Evolutionary conservation across 1,140 invertebrate genomes (phyloP).

Genomic region (Caenorhabditis brenneri): DNA sequence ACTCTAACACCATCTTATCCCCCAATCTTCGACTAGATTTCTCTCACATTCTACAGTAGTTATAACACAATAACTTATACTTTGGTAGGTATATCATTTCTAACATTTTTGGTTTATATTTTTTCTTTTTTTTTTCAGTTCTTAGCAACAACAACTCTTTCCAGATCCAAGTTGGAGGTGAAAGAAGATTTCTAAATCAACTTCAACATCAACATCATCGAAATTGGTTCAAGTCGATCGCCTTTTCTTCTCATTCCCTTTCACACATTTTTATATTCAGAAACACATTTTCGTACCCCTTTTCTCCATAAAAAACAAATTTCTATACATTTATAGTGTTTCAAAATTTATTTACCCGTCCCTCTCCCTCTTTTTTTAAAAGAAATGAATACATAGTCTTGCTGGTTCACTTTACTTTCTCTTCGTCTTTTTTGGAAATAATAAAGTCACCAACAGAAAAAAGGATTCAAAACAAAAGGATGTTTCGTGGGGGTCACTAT

Average conservation of each 20-base stretch:
- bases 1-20: not conserved
- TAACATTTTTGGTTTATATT: not conserved
- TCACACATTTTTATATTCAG: not conserved
- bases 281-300: not conserved
- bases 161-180: constrained; percentile 24
- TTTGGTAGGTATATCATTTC: not conserved
- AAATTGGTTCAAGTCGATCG: constrained; percentile 31
- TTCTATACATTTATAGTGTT: constrained; percentile 15
- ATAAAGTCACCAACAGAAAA: constrained; percentile 18
- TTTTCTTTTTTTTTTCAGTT: not conserved
- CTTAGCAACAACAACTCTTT: not conserved
- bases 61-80: not conserved
- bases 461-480: not conserved
- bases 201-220: constrained; percentile 19
- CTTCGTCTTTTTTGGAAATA: constrained; percentile 2
- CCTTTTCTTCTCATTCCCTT: constrained; percentile 34
- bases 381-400: constrained; percentile 32
- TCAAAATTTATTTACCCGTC: not conserved
- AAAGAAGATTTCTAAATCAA: constrained; percentile 36
- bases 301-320: not conserved
- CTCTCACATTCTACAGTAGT: not conserved
- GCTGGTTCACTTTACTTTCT: constrained; percentile 27
- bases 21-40: constrained; percentile 1
- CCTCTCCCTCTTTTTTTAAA: not conserved
- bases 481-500: not conserved